phyloP scores from a whole-genome alignment of 2,113 vertebrate genomes.

The Poecilia latipinna region DNA sequence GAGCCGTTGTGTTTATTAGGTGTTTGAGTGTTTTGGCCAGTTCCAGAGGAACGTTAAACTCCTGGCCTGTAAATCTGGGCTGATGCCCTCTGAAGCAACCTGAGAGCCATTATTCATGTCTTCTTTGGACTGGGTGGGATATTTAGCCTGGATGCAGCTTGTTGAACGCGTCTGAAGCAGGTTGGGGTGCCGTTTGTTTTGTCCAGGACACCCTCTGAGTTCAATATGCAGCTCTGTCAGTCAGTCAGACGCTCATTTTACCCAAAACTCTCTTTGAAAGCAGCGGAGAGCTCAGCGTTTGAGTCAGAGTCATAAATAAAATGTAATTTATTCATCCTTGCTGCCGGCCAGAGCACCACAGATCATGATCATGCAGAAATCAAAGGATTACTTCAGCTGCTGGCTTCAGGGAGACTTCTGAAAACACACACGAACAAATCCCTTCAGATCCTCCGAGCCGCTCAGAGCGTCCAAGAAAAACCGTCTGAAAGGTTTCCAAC shows the following conservation, averaged over 20 bases:
- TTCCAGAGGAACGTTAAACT: conserved; percentile 48
- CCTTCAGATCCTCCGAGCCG: conserved; percentile 46
- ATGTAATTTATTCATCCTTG: conserved; percentile 42
- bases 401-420: conserved; percentile 54
- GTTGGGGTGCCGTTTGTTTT: conserved; percentile 44
- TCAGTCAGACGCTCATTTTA: conserved; percentile 48
- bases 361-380: conserved; percentile 58
- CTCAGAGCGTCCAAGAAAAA: conserved; percentile 58
- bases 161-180: conserved; percentile 47
- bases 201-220: conserved; percentile 65
- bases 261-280: conserved; percentile 38
- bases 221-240: conserved; percentile 46
- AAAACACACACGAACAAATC: conserved; percentile 33
- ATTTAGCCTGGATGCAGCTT: conserved; percentile 45
- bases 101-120: conserved; percentile 58
- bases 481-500: conserved; percentile 31
- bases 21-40: conserved; percentile 50
- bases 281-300: conserved; percentile 37
- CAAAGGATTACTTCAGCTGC: conserved; percentile 50
- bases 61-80: conserved; percentile 57
- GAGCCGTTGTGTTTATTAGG: conserved; percentile 41
- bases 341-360: conserved; percentile 41
- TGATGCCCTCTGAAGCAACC: conserved; percentile 49
- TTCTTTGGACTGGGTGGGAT: background rate
- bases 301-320: conserved; percentile 46